Evolutionary conservation across 2,888 invertebrate species (phyloP), one percentile per base, ranked within the genome.

Genomic region (Platynereis dumerilii): DNA sequence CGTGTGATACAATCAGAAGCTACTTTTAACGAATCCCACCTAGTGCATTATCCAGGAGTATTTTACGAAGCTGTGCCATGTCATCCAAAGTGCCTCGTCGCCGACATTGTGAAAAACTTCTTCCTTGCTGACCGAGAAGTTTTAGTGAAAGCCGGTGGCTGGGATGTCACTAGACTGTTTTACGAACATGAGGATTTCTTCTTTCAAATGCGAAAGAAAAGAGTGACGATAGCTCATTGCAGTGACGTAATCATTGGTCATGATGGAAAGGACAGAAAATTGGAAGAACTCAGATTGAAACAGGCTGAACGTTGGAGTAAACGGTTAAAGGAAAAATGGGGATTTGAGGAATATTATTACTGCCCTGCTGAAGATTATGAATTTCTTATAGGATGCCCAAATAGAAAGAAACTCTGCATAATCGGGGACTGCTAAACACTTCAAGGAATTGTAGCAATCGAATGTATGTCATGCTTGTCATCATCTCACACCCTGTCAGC

Each of bases 161-260:
- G 53, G 53, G 53, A 52, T 20, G 20, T 12, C 7, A n/a, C 22
- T 12, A 52, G 22, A 10, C 15, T n/a, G 12, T 52, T 15, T 22
- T 52, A n/a, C 20, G 53, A 52, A 10, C 53, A 52, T 20, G 53
- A 52, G 20, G 53, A 52, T 20, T 52, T 52, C 22, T 52, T 52
- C 15, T n/a, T 52, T 10, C 10, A 7, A 10, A 52, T 52, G 53
- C 10, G 53, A 42, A 12, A 42, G 10, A 10, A 42, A 17, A 10
- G 42, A 12, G 12, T 42, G 42, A 42, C 10, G 42, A 17, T 42
- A 10, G 42, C 42, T 42, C 17, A 12, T 42, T 42, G 42, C 17
- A 10, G 12, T 17, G 42, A 42, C 12, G 42, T 42, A 10, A 17
- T 42, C 12, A 42, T 42, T 17, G 17, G 12, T 10, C 42, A 42